phyloP scores from a whole-genome alignment of 2,888 invertebrate species.

The Nemapogon koenigi region DNA sequence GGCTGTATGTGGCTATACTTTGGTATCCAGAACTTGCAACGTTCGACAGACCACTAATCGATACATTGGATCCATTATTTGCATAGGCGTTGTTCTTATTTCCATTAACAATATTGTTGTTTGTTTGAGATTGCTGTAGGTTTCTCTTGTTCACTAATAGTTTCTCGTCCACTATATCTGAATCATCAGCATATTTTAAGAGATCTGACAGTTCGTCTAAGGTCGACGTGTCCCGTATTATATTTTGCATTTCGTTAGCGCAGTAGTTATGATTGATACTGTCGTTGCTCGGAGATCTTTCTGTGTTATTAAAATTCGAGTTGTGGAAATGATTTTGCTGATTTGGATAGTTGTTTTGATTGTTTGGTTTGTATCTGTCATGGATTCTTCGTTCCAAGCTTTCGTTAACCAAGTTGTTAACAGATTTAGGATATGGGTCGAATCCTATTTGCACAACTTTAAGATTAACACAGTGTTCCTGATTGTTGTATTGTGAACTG shows the following conservation, averaged over 20 bases:
- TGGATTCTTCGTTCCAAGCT: slow-evolving; percentile 56
- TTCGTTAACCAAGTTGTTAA: slow-evolving; percentile 49
- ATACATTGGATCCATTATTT: slow-evolving; percentile 79
- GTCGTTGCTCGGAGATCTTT: slow-evolving; percentile 51
- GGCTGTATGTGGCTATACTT: slow-evolving; percentile 87
- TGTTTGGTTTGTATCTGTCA: slow-evolving; percentile 52
- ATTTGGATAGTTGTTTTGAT: slow-evolving; percentile 36
- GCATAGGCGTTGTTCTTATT: slow-evolving; percentile 38
- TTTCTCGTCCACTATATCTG: slow-evolving; percentile 63
- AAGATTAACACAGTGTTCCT: slow-evolving; percentile 59
- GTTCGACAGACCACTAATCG: slow-evolving; percentile 78
- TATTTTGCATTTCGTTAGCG: slow-evolving; percentile 47
- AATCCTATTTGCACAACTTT: slow-evolving; percentile 69
- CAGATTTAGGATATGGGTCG: slow-evolving; percentile 66
- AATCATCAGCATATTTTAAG: slow-evolving; percentile 77
- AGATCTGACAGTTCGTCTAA: slow-evolving; percentile 76
- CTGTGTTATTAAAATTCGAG: slow-evolving; percentile 44
- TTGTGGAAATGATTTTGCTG: slow-evolving; percentile 48
- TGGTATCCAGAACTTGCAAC: slow-evolving; percentile 88
- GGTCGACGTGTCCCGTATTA: slow-evolving; percentile 64
- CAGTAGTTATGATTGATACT: slow-evolving; percentile 55
- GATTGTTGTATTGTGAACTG: slow-evolving; percentile 59
- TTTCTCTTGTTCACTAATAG: slow-evolving; percentile 55
- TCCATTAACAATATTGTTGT: slow-evolving; percentile 43
- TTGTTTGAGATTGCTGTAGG: slow-evolving; percentile 42